These are phyloP conservation scores for Cricetomys ansorgei DNA, from an alignment of 2,113 vertebrate genomes.

Conservation along the genomic window DNA sequence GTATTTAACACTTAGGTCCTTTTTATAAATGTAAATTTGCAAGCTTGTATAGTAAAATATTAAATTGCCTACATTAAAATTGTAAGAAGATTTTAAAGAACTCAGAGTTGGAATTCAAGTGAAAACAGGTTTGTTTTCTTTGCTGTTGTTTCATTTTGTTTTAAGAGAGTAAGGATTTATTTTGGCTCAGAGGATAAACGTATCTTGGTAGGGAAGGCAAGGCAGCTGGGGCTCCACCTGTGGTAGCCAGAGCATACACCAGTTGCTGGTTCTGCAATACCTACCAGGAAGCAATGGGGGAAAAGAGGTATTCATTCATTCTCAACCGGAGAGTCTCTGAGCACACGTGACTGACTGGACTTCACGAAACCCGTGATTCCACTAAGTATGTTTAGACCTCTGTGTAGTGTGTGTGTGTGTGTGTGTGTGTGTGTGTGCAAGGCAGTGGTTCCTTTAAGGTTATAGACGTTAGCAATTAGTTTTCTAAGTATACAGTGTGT, in stretches of 20 bases:
- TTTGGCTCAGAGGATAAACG: not conserved
- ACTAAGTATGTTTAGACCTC: not conserved
- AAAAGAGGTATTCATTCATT: too few species aligned
- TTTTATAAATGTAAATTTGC: conserved; percentile 45
- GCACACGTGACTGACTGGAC: not conserved
- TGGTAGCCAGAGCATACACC: not conserved
- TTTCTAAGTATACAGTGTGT: not conserved
- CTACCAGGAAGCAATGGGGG: not conserved
- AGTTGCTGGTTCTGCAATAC: not conserved
- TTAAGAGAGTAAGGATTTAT: not conserved
- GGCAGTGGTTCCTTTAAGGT: not conserved
- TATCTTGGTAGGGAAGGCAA: not conserved
- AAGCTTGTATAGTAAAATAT: conserved; percentile 1
- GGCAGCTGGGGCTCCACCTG: not conserved
- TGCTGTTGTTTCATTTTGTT: not conserved
- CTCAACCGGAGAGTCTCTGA: not conserved
- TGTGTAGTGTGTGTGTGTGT: not conserved
- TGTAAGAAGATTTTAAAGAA: conserved; percentile 13
- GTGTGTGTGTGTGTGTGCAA: not conserved
- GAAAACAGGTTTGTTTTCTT: conserved; percentile 41
- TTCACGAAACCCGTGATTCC: conserved; percentile 3
- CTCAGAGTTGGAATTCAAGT: not conserved
- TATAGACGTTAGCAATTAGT: not conserved
- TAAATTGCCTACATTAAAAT: conserved; percentile 31
- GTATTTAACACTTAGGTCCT: not conserved